Base-by-base conservation (phyloP, 2,888 invertebrate genomes). In the Leptogaster cylindrica region DNA sequence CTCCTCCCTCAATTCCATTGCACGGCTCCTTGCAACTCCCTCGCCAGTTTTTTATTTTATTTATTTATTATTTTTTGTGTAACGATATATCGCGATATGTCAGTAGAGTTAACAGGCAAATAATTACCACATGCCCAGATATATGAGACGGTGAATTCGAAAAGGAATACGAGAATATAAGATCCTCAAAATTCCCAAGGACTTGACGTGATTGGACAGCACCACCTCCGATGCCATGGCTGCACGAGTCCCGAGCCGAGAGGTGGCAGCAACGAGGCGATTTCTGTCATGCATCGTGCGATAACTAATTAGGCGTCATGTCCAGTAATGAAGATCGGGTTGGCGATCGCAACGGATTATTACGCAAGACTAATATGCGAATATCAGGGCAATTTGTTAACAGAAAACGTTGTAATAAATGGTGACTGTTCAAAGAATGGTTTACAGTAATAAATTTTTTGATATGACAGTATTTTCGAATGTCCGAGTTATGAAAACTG, bases 61-160 rank as follows among this genome's bases (percentile, higher is more conserved):
- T n/a, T n/a, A n/a, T n/a, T n/a, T n/a, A n/a, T n/a, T n/a, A n/a
- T n/a, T n/a, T n/a, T n/a, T n/a, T n/a, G n/a, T n/a, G n/a, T 65
- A 51, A 48, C 41, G 64, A 65, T 52, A 52, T 61, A 48, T 68
- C 41, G 65, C 51, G 41, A 51, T 68, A 65, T 66, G 68, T 68
- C 68, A 68, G 68, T 66, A n/a, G 41, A 63, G 36, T 67, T 67
- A 67, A 67, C 67, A 61, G 67, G 67, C 61, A 48, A 67, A 61
- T 67, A 67, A 67, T 67, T 67, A 67, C 55, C 66, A 55, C 44
- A 23, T 33, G 31, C 33, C 14, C 23, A 36, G 48, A 58, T 36
- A 39, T 58, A 23, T 48, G 48, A 33, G 23, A 50, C 64, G 12
- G 48, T 36, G 55, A 61, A 61, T 27, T 16, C 4, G 27, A 20